A percentile compares a stretch with the other conserved stretches of the same genome.
Evolutionary conservation across 2,888 invertebrate genomes (phyloP).

Genomic region (Cyaniris semiargus): DNA sequence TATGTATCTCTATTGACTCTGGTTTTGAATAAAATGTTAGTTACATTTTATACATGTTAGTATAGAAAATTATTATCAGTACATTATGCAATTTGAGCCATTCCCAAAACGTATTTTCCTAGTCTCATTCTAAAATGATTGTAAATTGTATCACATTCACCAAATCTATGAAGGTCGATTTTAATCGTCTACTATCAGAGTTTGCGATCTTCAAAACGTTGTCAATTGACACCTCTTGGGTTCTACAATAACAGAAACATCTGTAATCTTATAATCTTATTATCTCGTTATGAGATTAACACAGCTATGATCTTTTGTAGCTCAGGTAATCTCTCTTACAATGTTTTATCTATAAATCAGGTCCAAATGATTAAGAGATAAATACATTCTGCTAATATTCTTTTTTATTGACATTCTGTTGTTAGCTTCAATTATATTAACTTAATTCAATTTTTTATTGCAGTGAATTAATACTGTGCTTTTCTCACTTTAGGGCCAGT

Average conservation of each 20-base stretch:
- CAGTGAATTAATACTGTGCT: no score
- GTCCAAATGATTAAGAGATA: neutral
- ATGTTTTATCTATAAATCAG: constrained; percentile 46
- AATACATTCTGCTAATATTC: neutral
- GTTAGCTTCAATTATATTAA: no score
- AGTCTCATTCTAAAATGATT: neutral
- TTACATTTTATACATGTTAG: no score
- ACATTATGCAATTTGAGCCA: neutral
- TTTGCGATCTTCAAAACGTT: constrained; percentile 14
- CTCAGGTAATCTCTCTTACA: constrained; percentile 56
- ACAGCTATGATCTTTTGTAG: constrained; percentile 60
- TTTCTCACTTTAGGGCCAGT: no score
- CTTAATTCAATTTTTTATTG: no score
- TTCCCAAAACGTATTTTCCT: neutral
- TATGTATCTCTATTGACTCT: no score
- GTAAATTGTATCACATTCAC: neutral
- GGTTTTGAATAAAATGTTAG: no score
- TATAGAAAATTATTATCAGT: no score
- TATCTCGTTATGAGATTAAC: constrained; percentile 63
- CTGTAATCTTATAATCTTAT: constrained; percentile 69
- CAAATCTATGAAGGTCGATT: neutral
- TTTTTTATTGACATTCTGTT: no score
- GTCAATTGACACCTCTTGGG: constrained; percentile 5
- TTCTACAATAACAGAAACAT: constrained; percentile 45
- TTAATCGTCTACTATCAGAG: neutral